Evolutionary conservation across 2,797 vertebrate genomes (phyloP).

Genomic region (Sphaeramia orbicularis): DNA sequence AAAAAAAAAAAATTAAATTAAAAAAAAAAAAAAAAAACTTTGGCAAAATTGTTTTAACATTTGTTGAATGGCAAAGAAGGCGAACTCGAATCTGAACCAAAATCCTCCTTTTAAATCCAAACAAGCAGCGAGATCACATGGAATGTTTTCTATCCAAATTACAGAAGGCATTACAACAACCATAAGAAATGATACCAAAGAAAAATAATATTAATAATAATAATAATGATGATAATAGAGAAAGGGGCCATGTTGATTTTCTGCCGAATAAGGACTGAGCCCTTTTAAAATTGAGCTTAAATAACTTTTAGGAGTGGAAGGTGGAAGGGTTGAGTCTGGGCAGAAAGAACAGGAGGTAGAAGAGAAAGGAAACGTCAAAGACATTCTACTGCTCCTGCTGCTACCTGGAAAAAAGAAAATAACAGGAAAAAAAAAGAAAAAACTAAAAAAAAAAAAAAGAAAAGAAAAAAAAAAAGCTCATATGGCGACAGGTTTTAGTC

Average conservation of each 20-base stretch:
- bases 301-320: conserved; percentile 77
- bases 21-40: conserved; percentile 45
- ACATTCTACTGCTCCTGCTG: conserved; percentile 89
- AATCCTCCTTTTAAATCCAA: conserved; percentile 20
- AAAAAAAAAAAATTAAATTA: neutral
- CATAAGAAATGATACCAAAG: conserved; percentile 19
- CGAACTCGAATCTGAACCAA: conserved; percentile 14
- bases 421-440: no score
- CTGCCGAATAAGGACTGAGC: conserved; percentile 85
- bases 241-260: no score
- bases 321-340: conserved; percentile 13
- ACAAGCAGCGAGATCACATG: conserved; percentile 35
- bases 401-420: conserved; percentile 77
- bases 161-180: conserved; percentile 46
- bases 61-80: conserved; percentile 40
- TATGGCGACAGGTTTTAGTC: conserved; percentile 88
- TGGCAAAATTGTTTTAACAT: neutral
- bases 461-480: no score
- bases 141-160: conserved; percentile 69
- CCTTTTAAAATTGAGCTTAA: conserved; percentile 28
- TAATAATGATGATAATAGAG: no score
- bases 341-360: conserved; percentile 91
- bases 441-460: no score
- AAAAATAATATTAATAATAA: no score
- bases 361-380: conserved; percentile 83